A percentile compares a stretch with the other conserved stretches of the same genome.
Conservation (phyloP, 2,797 vertebrate genomes). For the Anabas testudineus region DNA sequence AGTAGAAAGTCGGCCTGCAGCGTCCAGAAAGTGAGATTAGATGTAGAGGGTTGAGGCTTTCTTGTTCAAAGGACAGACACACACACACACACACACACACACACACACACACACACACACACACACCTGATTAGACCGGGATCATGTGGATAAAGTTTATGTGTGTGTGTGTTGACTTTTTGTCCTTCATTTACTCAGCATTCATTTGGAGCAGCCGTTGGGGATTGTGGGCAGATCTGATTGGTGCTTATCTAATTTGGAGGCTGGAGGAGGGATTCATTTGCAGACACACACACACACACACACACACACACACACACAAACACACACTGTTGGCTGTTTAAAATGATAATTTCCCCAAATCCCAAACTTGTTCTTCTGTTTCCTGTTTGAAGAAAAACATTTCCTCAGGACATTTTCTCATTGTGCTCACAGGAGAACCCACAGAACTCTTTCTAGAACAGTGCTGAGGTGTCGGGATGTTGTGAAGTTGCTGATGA, state of each 20-base stretch:
- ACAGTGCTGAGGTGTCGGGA: no score
- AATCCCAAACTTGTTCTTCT: conserved; percentile 1
- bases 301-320: conserved; percentile 7
- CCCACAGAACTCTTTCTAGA: no score
- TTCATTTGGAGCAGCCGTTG: conserved; percentile 19
- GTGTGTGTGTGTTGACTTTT: conserved; percentile 25
- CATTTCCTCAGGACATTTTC: neutral
- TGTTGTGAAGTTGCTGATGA: no score
- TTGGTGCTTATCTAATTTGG: conserved; percentile 49
- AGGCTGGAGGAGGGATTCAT: conserved; percentile 29
- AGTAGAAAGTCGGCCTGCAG: conserved; percentile 19
- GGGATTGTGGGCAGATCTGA: conserved; percentile 47
- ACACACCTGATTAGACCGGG: neutral
- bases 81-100: no score
- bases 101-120: no score
- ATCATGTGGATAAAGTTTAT: neutral
- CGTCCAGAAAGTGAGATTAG: neutral
- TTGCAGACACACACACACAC: conserved; percentile 11
- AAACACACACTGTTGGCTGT: neutral
- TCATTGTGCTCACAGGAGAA: neutral
- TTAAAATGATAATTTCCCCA: neutral
- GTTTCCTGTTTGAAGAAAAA: neutral
- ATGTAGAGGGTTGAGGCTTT: conserved; percentile 11
- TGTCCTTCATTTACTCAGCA: conserved; percentile 42
- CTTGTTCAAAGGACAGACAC: conserved; percentile 1